These are phyloP conservation scores for Lordiphosa mommai DNA, from an alignment of 1,140 invertebrate species.

Conservation along the genomic window DNA sequence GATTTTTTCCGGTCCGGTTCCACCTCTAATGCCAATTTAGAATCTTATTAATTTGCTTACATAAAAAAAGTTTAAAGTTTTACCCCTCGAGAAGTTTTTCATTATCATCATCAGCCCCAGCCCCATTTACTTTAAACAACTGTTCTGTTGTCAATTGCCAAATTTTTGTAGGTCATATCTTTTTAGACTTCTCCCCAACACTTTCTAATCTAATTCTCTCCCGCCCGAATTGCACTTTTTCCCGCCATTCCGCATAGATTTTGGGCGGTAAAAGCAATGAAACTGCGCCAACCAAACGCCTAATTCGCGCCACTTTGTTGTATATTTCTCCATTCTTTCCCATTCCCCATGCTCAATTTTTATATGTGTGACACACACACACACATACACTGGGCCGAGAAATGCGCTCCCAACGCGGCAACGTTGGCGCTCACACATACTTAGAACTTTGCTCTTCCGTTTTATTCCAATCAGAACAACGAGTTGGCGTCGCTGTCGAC, in stretches of 20 bases:
- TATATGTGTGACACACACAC: constrained; percentile 33
- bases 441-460: constrained; percentile 47
- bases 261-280: constrained; percentile 65
- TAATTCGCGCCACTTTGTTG: constrained; percentile 69
- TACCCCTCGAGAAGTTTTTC: no score
- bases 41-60: no score
- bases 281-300: constrained; percentile 70
- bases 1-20: no score
- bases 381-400: constrained; percentile 2
- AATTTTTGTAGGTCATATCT: not conserved
- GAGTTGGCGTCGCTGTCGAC: constrained; percentile 18
- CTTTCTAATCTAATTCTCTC: constrained; percentile 57
- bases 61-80: no score
- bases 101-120: no score
- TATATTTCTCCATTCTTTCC: constrained; percentile 49
- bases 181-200: constrained; percentile 4
- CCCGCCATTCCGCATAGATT: constrained; percentile 67
- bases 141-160: no score
- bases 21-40: no score
- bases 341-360: constrained; percentile 45
- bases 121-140: no score
- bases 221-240: constrained; percentile 63
- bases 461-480: constrained; percentile 66
- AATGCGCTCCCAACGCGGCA: constrained; percentile 31
- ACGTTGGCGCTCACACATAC: constrained; percentile 18